Conservation (phyloP, 1,140 invertebrate genomes). For the Lordiphosa mommai region DNA sequence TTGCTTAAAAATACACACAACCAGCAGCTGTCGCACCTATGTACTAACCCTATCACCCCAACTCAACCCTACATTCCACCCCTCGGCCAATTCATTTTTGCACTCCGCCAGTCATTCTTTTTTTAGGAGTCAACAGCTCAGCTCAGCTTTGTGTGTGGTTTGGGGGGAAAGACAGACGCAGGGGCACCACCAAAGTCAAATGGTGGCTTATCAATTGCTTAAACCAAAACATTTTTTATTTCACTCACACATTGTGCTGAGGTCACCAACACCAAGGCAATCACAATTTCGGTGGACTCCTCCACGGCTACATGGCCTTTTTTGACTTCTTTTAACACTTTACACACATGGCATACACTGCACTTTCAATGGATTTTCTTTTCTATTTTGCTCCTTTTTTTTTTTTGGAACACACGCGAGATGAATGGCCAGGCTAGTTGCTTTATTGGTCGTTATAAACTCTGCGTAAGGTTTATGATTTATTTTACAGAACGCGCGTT, state of each 20-base stretch:
- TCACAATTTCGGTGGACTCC: slow-evolving; percentile 4
- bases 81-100: slow-evolving; percentile 3
- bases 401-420: slow-evolving; percentile 22
- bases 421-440: slow-evolving; percentile 22
- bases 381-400: slow-evolving; percentile 2
- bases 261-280: slow-evolving; percentile 7
- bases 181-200: background rate
- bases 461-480: slow-evolving; percentile 12
- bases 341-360: no score
- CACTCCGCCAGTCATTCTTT: slow-evolving; percentile 1
- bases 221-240: slow-evolving; percentile 23
- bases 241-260: slow-evolving; percentile 35
- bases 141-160: no score
- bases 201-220: slow-evolving; percentile 38
- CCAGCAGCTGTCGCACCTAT: slow-evolving; percentile 19
- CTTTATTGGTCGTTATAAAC: slow-evolving; percentile 11
- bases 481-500: slow-evolving; percentile 15
- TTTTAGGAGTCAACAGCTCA: background rate
- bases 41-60: background rate
- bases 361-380: slow-evolving; percentile 9
- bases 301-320: background rate
- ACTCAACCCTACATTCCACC: background rate
- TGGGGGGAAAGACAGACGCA: background rate
- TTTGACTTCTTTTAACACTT: background rate
- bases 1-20: slow-evolving; percentile 47